Evolutionary conservation across 2,888 invertebrate species (phyloP).

Genomic region (Hofmannophila pseudospretella): DNA sequence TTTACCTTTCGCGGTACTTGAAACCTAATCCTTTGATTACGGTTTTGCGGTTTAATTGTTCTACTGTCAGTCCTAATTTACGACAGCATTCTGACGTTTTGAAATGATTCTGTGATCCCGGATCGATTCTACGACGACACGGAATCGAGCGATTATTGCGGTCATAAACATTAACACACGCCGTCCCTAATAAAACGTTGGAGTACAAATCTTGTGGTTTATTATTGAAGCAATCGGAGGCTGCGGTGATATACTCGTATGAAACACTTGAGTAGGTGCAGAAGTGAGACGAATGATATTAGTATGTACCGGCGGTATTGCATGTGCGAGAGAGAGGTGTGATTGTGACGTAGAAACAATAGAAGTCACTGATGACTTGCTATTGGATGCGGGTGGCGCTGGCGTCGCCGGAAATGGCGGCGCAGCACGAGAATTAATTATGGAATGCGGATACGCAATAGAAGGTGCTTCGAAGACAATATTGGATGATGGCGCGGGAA

Average conservation of each 20-base stretch:
- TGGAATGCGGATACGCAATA: neutral
- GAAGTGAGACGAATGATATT: neutral
- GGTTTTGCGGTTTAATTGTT: neutral
- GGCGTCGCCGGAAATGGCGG: neutral
- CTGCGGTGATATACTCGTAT: neutral
- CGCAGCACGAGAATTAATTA: neutral
- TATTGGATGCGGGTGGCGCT: neutral
- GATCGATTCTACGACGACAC: conserved; percentile 1
- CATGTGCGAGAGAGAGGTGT: neutral
- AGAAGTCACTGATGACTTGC: neutral
- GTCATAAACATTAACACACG: neutral
- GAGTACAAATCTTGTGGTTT: neutral
- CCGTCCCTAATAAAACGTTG: neutral
- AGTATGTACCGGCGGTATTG: neutral
- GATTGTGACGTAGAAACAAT: neutral
- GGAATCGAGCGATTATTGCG: neutral
- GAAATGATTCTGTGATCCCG: conserved; percentile 3
- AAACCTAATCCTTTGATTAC: neutral
- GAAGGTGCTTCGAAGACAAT: neutral
- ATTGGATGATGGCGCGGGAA: no score
- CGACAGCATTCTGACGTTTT: neutral
- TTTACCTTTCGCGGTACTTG: neutral
- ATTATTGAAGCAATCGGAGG: neutral
- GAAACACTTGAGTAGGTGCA: neutral
- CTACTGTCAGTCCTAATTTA: neutral